These are phyloP conservation scores for Ceyx melanurus DNA, from an alignment of 2,113 vertebrate genomes.

Conservation along the genomic window DNA sequence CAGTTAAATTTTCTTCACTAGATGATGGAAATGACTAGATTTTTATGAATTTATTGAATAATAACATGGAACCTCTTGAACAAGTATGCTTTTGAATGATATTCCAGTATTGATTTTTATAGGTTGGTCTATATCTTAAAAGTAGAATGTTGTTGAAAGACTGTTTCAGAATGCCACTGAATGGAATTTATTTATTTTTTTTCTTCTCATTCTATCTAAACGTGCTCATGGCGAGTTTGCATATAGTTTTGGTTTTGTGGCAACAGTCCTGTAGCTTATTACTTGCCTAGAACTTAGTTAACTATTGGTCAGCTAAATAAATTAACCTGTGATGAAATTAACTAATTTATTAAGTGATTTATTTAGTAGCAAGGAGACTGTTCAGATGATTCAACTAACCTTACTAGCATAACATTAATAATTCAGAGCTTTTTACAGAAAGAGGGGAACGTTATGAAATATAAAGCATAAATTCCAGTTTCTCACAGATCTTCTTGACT, in stretches of 20 bases:
- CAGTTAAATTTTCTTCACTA: not conserved
- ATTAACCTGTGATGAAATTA: not conserved
- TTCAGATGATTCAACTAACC: not conserved
- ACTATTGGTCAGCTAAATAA: not conserved
- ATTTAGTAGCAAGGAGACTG: not conserved
- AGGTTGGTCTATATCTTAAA: not conserved
- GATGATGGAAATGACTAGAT: not conserved
- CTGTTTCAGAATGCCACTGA: not conserved
- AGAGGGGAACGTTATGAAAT: not conserved
- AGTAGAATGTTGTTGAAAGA: not conserved
- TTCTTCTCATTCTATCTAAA: not conserved
- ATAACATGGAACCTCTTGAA: not conserved
- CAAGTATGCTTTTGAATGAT: not conserved
- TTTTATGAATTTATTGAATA: not conserved
- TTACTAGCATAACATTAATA: not conserved
- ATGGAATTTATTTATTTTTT: not conserved
- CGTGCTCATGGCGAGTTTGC: not conserved
- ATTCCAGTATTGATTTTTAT: not conserved
- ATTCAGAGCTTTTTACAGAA: not conserved
- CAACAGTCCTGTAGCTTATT: not conserved
- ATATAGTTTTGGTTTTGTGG: not conserved
- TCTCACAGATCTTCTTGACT: not conserved
- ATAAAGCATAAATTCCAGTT: not conserved
- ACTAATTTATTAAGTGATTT: not conserved
- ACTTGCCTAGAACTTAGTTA: not conserved